phyloP scores from a whole-genome alignment of 1,140 invertebrate genomes.

The Helicoverpa zea region DNA sequence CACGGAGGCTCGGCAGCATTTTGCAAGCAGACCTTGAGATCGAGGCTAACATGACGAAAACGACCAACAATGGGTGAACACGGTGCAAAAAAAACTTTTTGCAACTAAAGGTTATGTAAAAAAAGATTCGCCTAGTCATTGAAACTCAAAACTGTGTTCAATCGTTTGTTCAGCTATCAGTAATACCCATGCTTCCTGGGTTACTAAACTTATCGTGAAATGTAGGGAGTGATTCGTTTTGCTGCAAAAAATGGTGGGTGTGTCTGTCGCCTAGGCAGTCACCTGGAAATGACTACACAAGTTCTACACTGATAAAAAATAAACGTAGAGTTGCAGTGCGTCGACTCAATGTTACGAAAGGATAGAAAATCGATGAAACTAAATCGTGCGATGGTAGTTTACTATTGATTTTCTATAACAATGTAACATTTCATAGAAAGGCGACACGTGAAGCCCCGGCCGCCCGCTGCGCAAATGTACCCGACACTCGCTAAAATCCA shows the following conservation, averaged over 20 bases:
- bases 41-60: slow-evolving; percentile 52
- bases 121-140: slow-evolving; percentile 48
- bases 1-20: slow-evolving; percentile 47
- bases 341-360: neutral
- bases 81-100: slow-evolving; percentile 34
- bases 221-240: slow-evolving; percentile 8
- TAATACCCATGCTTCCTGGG: slow-evolving; percentile 12
- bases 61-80: slow-evolving; percentile 46
- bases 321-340: neutral
- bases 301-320: neutral
- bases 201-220: neutral
- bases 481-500: slow-evolving; percentile 13
- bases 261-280: neutral
- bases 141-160: slow-evolving; percentile 9
- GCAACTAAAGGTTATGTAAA: slow-evolving; percentile 34
- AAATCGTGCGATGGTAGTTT: too few species aligned
- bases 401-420: neutral
- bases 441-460: slow-evolving; percentile 16
- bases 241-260: slow-evolving; percentile 5
- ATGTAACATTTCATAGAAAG: slow-evolving; percentile 7
- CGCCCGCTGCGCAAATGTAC: slow-evolving; percentile 2
- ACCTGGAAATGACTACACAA: slow-evolving; percentile 2
- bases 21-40: slow-evolving; percentile 51
- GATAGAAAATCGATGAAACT: neutral
- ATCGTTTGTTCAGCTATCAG: slow-evolving; percentile 2